These are phyloP conservation scores for Bolinopsis microptera DNA, from an alignment of 37 sponge, comb jelly and placozoan species.

Conservation along the genomic window DNA sequence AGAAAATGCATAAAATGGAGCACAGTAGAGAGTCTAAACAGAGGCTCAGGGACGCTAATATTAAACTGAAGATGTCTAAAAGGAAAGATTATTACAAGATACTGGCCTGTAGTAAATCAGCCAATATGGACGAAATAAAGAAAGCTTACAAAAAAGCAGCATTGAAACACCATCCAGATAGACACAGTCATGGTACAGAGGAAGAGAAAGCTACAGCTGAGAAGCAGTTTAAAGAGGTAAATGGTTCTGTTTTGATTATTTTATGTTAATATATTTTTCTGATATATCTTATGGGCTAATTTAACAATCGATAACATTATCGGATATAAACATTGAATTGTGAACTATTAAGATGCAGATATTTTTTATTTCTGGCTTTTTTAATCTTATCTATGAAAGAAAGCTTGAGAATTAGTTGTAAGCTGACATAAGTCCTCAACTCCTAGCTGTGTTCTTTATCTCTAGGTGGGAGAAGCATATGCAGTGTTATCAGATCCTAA, in stretches of 20 bases:
- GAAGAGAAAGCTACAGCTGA: constrained; percentile 79
- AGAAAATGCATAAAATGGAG: constrained; percentile 79
- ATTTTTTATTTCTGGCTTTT: no score
- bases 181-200: constrained; percentile 73
- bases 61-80: constrained; percentile 80
- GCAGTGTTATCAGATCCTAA: constrained; percentile 83
- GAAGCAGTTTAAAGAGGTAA: constrained; percentile 86
- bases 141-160: constrained; percentile 87
- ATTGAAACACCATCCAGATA: constrained; percentile 90
- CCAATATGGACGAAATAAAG: constrained; percentile 92
- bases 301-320: no score
- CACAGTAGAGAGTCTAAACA: constrained; percentile 70
- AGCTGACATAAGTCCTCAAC: no score
- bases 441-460: no score
- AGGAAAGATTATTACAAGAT: constrained; percentile 99
- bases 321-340: no score
- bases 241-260: not conserved
- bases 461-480: constrained; percentile 86
- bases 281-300: no score
- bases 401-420: no score
- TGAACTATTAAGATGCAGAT: no score
- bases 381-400: no score
- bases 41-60: constrained; percentile 76
- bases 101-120: constrained; percentile 73
- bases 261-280: no score